Evolutionary conservation across 2,113 vertebrate genomes (phyloP), one percentile per base, ranked within the genome.

Genomic region (Tichodroma muraria): DNA sequence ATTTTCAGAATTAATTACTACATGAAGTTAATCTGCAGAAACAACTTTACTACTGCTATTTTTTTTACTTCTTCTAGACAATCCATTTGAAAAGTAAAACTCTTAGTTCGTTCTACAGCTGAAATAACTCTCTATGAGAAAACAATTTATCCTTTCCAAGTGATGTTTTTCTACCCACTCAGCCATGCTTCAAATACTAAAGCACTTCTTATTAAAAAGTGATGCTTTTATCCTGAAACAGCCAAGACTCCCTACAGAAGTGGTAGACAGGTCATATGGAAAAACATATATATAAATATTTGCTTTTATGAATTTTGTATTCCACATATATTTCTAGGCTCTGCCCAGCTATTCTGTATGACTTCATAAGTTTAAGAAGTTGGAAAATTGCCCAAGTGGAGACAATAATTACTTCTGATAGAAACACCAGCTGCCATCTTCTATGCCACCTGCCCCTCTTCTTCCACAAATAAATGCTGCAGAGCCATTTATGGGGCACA

Each of bases 341-440:
- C 50, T 90, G 56, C 37, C 69, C 25, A 65, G 50, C 52, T 78
- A 61, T 52, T 85, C 54, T 27, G 45, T 47, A 42, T 25, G 37
- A 83, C 30, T 89, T 89, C 64, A 3, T 35, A 93, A 89, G 56
- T 85, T 59, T 59, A 83, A 88, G 93, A 88, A 85, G 27, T 18
- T 91, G 89, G 75, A 93, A 78, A 77, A 40, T 33, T 85, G 61
- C 85, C 79, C 79, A 91, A 80, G 38, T 40, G 79, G 50, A 88
- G 56, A 80, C 76, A 88, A 35, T 82, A 89, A 95, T 85, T 90
- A 75, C 87, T 91, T 91, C 63, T 93, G 85, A 91, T 49, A 78
- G 89, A 76, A 93, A 85, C 70, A 82, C 84, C 95, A 95, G 84
- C 79, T 94, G 95, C 81, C 89, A 85, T 57, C 80, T 76, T 70